Evolutionary conservation across 2,888 invertebrate genomes (phyloP).

Genomic region (Scaptodrosophila latifasciaeformis): DNA sequence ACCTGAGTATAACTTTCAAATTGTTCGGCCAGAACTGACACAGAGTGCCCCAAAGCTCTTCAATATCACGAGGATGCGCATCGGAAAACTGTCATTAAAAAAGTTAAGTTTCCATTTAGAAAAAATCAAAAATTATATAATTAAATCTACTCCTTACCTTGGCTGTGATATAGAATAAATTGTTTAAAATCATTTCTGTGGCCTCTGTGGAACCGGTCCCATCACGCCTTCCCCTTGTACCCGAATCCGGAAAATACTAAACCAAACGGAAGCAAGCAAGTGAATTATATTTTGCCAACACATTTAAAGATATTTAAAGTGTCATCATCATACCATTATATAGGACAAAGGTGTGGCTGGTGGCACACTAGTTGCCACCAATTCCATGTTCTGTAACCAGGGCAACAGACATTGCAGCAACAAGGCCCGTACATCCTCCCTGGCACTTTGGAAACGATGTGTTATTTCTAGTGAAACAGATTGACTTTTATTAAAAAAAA

Average conservation of each 20-base stretch:
- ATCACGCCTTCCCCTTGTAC: conserved; percentile 85
- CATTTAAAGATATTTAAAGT: too few relatives aligned
- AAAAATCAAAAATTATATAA: not conserved
- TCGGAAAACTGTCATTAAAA: conserved; percentile 88
- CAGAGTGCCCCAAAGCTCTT: conserved; percentile 96
- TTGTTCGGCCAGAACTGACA: conserved; percentile 98
- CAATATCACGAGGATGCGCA: conserved; percentile 95
- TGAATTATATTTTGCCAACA: conserved; percentile 5
- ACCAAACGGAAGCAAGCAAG: conserved; percentile 4
- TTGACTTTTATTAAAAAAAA: not conserved
- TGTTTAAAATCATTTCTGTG: conserved; percentile 99
- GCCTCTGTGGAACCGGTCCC: conserved; percentile 99
- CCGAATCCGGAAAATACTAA: conserved; percentile 79
- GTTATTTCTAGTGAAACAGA: conserved; percentile 86
- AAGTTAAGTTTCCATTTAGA: not conserved
- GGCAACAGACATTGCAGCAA: conserved; percentile 94
- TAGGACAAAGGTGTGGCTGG: conserved; percentile 89
- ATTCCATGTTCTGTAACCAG: conserved; percentile 98
- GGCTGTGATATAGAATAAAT: conserved; percentile 97
- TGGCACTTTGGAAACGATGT: conserved; percentile 95
- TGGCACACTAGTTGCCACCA: conserved; percentile 97
- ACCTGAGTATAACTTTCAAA: conserved; percentile 95
- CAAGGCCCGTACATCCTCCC: conserved; percentile 92
- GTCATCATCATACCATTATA: conserved; percentile 85
- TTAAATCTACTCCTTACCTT: conserved; percentile 80